Conservation (phyloP, 2,113 vertebrate species). For the Scophthalmus maximus region DNA sequence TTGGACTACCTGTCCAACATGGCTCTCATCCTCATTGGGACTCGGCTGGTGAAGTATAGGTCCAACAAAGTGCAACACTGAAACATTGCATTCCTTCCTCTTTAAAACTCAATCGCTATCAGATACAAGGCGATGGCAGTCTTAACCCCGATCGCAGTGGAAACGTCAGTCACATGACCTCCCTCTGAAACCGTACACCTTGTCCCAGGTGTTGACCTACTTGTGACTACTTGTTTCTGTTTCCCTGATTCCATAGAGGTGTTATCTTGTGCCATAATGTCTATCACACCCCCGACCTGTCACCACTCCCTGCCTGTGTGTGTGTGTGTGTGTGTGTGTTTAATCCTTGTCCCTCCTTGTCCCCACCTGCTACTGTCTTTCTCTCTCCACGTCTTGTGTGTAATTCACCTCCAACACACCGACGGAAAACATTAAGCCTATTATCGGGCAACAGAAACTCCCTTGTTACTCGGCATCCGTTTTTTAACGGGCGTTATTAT, state of each 20-base stretch:
- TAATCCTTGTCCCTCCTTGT: not conserved
- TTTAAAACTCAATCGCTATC: too few species aligned
- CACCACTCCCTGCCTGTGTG: not conserved
- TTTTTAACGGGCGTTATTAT: not conserved
- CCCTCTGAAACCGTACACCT: conserved; percentile 25
- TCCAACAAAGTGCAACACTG: too few species aligned
- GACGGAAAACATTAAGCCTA: not conserved
- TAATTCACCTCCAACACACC: not conserved
- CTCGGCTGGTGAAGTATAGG: too few species aligned
- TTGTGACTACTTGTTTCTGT: too few species aligned
- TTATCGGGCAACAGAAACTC: not conserved
- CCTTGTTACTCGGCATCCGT: not conserved
- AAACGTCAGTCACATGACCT: conserved; percentile 7
- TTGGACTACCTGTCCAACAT: too few species aligned
- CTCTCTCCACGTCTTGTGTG: not conserved
- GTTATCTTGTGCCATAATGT: too few species aligned
- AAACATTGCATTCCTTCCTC: too few species aligned
- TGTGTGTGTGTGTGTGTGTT: not conserved
- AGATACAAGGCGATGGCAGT: too few species aligned
- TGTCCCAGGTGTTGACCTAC: not conserved
- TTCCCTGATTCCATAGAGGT: too few species aligned
- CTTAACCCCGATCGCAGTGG: not conserved
- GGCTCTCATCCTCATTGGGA: too few species aligned
- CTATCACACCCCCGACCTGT: too few species aligned
- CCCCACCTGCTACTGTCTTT: not conserved